A percentile compares a stretch with the other conserved stretches of the same genome.
phyloP scores from a whole-genome alignment of 2,797 vertebrate species.

The Nasua narica region DNA sequence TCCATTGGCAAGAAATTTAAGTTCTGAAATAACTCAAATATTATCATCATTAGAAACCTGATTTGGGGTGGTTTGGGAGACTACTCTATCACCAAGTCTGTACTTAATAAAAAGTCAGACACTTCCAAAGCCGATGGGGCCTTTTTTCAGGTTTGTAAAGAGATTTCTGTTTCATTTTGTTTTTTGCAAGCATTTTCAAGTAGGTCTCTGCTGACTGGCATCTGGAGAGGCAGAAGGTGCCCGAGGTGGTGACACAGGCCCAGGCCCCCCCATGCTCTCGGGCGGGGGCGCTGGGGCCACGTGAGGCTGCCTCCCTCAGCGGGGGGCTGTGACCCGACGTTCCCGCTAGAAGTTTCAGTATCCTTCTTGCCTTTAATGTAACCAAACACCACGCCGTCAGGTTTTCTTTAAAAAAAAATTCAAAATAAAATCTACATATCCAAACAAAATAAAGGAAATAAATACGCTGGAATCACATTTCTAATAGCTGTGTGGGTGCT shows the following conservation, averaged over 20 bases:
- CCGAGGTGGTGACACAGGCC: not conserved
- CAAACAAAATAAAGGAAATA: not conserved
- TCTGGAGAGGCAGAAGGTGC: not conserved
- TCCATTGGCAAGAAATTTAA: not conserved
- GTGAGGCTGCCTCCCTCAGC: not conserved
- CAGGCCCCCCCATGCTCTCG: not conserved
- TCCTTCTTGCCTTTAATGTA: not conserved
- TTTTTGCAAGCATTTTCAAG: not conserved
- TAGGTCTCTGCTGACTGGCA: not conserved
- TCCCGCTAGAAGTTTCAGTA: not conserved
- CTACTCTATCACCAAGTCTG: not conserved
- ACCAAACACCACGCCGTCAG: not conserved
- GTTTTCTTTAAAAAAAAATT: not conserved
- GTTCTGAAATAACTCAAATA: not conserved
- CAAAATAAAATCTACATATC: not conserved
- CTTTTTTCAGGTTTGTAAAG: not conserved
- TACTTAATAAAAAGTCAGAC: not conserved
- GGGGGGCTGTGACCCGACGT: not conserved
- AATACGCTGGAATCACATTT: not conserved
- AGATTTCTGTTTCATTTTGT: not conserved
- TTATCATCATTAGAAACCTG: not conserved
- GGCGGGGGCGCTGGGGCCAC: not conserved
- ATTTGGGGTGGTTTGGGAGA: not conserved
- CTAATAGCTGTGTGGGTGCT: accelerated
- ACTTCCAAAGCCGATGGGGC: not conserved